A percentile compares a stretch with the other conserved stretches of the same genome.
Evolutionary conservation across 1,140 invertebrate species (phyloP).

Genomic region (Pygmarrhopalites habei): DNA sequence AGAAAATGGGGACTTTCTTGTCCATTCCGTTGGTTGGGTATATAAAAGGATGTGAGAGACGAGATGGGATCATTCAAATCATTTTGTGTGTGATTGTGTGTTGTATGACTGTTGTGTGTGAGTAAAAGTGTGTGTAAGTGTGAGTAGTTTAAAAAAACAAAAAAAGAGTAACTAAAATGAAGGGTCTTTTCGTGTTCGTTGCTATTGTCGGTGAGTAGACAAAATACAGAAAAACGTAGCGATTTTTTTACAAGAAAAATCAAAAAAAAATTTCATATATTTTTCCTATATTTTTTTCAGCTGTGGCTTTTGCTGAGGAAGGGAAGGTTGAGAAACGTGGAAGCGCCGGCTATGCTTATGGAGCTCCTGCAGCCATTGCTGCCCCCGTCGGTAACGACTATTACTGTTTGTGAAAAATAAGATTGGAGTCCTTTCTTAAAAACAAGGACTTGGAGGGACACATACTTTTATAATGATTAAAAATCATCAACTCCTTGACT

Average conservation of each 20-base stretch:
- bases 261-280: not conserved
- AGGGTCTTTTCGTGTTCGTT: slow-evolving; percentile 10
- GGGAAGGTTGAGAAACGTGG: slow-evolving; percentile 14
- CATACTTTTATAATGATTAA: no score
- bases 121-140: not conserved
- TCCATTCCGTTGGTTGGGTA: not conserved
- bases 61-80: not conserved
- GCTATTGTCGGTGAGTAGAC: slow-evolving; percentile 7
- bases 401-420: no score
- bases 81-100: slow-evolving; percentile 12
- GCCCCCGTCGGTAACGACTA: not conserved
- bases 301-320: not conserved
- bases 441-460: no score
- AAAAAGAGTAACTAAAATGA: slow-evolving; percentile 3
- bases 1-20: not conserved
- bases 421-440: no score
- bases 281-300: not conserved
- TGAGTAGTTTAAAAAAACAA: no score
- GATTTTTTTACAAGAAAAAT: not conserved
- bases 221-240: not conserved
- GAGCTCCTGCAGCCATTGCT: slow-evolving; percentile 5
- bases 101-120: slow-evolving; percentile 20
- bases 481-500: no score
- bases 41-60: not conserved
- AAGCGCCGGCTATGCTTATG: slow-evolving; percentile 5